Evolutionary conservation across 2,797 vertebrate species (phyloP).

Genomic region (Nannoperca obscura): DNA sequence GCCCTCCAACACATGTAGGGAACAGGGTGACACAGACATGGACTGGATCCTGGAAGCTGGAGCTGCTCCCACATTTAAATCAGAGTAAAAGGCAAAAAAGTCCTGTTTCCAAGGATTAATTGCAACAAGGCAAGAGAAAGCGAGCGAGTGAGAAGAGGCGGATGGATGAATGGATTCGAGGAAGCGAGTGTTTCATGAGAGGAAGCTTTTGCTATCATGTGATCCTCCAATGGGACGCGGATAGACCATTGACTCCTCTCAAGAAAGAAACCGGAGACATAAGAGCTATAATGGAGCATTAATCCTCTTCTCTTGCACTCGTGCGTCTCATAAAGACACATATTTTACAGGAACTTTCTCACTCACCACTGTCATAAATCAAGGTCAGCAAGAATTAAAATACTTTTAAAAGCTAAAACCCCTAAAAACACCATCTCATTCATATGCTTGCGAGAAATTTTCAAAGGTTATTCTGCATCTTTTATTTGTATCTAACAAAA

Average conservation of each 20-base stretch:
- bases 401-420: background rate
- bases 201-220: conserved; percentile 29
- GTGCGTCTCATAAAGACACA: conserved; percentile 20
- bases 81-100: conserved; percentile 32
- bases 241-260: conserved; percentile 12
- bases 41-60: conserved; percentile 37
- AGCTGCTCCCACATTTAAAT: conserved; percentile 27
- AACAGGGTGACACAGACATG: conserved; percentile 53
- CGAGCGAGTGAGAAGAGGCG: conserved; percentile 24
- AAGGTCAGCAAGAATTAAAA: conserved; percentile 12
- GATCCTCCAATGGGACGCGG: conserved; percentile 23
- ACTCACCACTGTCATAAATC: conserved; percentile 14
- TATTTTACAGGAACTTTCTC: conserved; percentile 14
- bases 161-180: conserved; percentile 47
- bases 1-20: conserved; percentile 39
- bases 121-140: conserved; percentile 22
- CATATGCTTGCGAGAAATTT: conserved; percentile 4
- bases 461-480: background rate
- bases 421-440: conserved; percentile 8
- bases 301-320: conserved; percentile 7
- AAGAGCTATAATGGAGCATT: conserved; percentile 15
- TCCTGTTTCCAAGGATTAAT: conserved; percentile 47
- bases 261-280: conserved; percentile 27
- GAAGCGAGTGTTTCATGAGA: conserved; percentile 15
- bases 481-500: background rate